Conservation (phyloP, 2,113 vertebrate species). For the Phalacrocorax brasilianus region DNA sequence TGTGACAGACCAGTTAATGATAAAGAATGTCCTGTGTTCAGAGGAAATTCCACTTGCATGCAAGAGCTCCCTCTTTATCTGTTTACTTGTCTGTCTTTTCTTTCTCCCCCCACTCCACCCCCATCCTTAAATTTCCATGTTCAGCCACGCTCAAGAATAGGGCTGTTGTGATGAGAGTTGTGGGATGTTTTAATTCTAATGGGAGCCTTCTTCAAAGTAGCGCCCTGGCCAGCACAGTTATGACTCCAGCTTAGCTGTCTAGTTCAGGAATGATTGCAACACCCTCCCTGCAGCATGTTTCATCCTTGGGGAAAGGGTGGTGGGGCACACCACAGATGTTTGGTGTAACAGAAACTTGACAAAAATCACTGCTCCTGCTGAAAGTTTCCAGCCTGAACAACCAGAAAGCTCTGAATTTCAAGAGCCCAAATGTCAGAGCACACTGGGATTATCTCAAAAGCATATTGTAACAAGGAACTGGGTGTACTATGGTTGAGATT, state of each 20-base stretch:
- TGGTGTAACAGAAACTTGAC: slow-evolving; percentile 67
- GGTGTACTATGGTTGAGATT: background rate
- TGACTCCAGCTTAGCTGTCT: slow-evolving; percentile 72
- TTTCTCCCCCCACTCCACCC: background rate
- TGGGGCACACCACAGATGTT: slow-evolving; percentile 76
- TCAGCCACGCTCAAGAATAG: slow-evolving; percentile 46
- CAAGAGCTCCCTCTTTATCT: slow-evolving; percentile 64
- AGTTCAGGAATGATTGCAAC: slow-evolving; percentile 74
- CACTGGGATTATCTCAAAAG: slow-evolving; percentile 51
- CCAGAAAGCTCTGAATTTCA: slow-evolving; percentile 46
- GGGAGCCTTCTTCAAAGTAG: slow-evolving; percentile 61
- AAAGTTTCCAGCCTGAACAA: slow-evolving; percentile 59
- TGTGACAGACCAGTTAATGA: slow-evolving; percentile 69
- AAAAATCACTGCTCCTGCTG: slow-evolving; percentile 59
- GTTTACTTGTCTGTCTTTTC: slow-evolving; percentile 28
- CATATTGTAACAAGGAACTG: slow-evolving; percentile 11
- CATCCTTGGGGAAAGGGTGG: slow-evolving; percentile 79
- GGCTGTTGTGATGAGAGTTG: slow-evolving; percentile 49
- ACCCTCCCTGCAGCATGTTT: slow-evolving; percentile 67
- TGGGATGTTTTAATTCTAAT: slow-evolving; percentile 63
- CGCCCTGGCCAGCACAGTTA: slow-evolving; percentile 54
- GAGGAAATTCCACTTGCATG: slow-evolving; percentile 69
- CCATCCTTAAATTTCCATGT: background rate
- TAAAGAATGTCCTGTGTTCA: slow-evolving; percentile 73
- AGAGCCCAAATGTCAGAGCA: slow-evolving; percentile 49